Evolutionary conservation across 2,888 invertebrate genomes (phyloP), one percentile per base, ranked within the genome.

Genomic region (Mesorhabditis spiculigera): DNA sequence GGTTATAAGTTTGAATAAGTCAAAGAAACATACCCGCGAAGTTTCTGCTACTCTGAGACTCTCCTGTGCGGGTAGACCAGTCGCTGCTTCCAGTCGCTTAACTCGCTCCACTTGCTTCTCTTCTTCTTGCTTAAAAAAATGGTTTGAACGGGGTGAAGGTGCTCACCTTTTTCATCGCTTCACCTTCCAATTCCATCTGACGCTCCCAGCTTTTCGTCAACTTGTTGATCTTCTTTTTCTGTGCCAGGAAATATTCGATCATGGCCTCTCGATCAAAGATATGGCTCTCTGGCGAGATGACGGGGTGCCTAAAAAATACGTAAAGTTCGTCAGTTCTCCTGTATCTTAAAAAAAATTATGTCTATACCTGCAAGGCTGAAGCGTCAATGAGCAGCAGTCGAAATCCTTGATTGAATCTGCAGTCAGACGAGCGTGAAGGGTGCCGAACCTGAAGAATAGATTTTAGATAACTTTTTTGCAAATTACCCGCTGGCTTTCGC

Each of bases 261-360:
- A 99, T 93, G 3, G 95, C 93, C 89, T 97, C 95, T 86, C 96
- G 95, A 86, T 99, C 98, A 86, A 93, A 98, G 10, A 99, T 89
- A 86, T 91, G 93, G 0, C 98, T 98, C 85, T 96, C 93, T 2
- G 84, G 82, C 0, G 85, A 82, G 43, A 85, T 75, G 4, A 85
- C 77, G 10, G 85, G 83, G 45, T 82, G 76, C 67, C 83, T 82
- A 68, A 74, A 28, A 28, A 28, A 28, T 1, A 28, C 28, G 28
- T 28, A 28, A 3, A 28, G 28, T 28, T 28, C 28, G 28, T 28
- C 28, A 28, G 28, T 28, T 28, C 28, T 28, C 28, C 28, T 28
- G 28, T 28, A 28, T 28, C 3, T 28, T 28, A 28, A 28, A 28
- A 28, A 28, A 3, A 28, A 28, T 28, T 28, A 28, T 1, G 3